Percentiles rank a stretch among this genome's conserved stretches.
These are phyloP conservation scores for Sminthurinus aureus DNA, from an alignment of 2,888 invertebrate species.

Conservation along the genomic window DNA sequence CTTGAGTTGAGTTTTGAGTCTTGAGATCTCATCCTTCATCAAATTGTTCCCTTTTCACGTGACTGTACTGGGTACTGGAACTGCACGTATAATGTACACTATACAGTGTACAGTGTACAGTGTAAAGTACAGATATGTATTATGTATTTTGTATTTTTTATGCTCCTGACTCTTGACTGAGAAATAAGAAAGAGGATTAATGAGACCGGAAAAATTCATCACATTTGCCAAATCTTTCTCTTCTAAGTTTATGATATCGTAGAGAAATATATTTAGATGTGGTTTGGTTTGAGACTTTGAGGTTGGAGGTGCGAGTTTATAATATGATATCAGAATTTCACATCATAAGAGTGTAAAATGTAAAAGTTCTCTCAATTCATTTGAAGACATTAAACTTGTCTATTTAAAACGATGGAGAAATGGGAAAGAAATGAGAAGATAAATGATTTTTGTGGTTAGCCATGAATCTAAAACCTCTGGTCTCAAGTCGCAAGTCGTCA, in stretches of 20 bases:
- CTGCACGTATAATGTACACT: no score
- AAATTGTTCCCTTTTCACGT: background rate
- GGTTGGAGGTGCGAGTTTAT: no score
- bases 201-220: constrained; percentile 21
- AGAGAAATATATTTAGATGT: background rate
- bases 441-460: background rate
- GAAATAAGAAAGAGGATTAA: background rate
- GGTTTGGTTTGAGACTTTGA: background rate
- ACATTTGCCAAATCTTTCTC: constrained; percentile 4
- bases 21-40: background rate
- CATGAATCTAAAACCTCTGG: no score
- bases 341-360: no score
- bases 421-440: background rate
- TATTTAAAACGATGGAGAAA: no score
- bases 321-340: no score
- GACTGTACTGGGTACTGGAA: no score
- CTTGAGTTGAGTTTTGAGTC: no score
- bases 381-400: no score
- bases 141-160: background rate
- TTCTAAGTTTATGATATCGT: background rate
- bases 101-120: no score
- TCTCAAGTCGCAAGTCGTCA: no score
- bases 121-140: background rate
- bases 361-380: no score
- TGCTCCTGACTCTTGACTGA: background rate